These are phyloP conservation scores for cat (Felis catus) DNA, from an alignment of 2,113 vertebrate genomes.

Conservation along the genomic window DNA sequence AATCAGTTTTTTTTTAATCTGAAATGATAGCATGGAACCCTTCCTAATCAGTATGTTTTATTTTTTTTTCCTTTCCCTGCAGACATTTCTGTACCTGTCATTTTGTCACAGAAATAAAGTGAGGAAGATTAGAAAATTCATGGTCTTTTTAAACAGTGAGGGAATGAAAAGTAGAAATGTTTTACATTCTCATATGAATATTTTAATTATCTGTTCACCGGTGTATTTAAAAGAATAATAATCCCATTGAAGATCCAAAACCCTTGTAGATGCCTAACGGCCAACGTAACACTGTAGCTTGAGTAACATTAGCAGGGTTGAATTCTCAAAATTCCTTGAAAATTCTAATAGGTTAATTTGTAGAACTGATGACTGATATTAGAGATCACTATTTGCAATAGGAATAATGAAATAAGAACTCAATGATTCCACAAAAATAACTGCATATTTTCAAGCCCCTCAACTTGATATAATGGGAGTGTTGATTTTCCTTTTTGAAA, in stretches of 20 bases:
- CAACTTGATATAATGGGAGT: constrained; percentile 33
- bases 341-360: background rate
- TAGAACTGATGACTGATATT: background rate
- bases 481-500: constrained; percentile 67
- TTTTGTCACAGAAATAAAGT: constrained; percentile 40
- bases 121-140: constrained; percentile 5
- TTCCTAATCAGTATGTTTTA: constrained; percentile 13
- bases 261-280: background rate
- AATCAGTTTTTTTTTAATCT: background rate
- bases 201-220: constrained; percentile 20
- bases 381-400: background rate
- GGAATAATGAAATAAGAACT: constrained; percentile 61
- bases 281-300: background rate
- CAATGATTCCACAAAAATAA: constrained; percentile 46
- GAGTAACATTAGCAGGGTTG: background rate
- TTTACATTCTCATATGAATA: constrained; percentile 21
- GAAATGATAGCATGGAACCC: background rate
- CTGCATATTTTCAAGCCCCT: constrained; percentile 68
- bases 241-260: background rate
- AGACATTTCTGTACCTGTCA: constrained; percentile 53
- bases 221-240: background rate
- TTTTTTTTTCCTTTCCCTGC: background rate
- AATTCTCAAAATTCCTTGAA: background rate
- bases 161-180: background rate
- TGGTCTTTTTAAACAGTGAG: constrained; percentile 11